Base-by-base conservation (phyloP, 2,797 vertebrate genomes). In the Acipenser oxyrinchus region DNA sequence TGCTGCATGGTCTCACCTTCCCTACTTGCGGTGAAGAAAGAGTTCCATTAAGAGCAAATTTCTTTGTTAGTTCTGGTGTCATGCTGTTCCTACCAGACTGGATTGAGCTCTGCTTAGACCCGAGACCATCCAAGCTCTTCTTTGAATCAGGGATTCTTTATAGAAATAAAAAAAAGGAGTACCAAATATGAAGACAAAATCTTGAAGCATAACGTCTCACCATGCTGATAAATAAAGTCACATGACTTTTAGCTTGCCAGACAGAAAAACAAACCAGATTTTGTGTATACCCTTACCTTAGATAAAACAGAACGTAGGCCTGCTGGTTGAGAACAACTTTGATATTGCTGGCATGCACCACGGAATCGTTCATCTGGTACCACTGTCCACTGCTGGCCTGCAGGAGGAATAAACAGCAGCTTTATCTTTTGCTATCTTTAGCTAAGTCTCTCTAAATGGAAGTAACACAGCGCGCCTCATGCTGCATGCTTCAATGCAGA, bases 251-350 rank as follows among this genome's bases (percentile, higher is more conserved):
- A 18, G 18, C 2, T 18, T 18, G 1, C 18, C 37, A 37, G 37
- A 37, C 13, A 23, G 8, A 12, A 23, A 2, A 18, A 13, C 8
- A 51, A 52, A 49, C 15, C 13, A 23, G 48, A 57, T 12, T 37
- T 60, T 12, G 23, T 65, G 5, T 37, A 37, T 5, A 37, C 37
- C 50, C 76, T 77, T 77, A 97, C 95, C 95, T 89, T 79, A 97
- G 77, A 68, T 99, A 99, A 83, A 98, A 99, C 51, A 99, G 93
- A 68, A 98, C 81, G 0, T 98, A 98, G n/a, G 97, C 97, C 84
- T 99, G 95, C 84, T 99, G 97, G 83, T 94, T 97, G 75, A 99
- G 88, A 10, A 97, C 96, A 66, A 95, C 96, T 80, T 98, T 97
- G 85, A 97, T 92, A 76, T 93, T 99, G 84, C 95, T 99, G 52